Percentiles rank a stretch among this genome's conserved stretches.
phyloP scores from a whole-genome alignment of 2,888 invertebrate species.

The Napeogenes sylphis region DNA sequence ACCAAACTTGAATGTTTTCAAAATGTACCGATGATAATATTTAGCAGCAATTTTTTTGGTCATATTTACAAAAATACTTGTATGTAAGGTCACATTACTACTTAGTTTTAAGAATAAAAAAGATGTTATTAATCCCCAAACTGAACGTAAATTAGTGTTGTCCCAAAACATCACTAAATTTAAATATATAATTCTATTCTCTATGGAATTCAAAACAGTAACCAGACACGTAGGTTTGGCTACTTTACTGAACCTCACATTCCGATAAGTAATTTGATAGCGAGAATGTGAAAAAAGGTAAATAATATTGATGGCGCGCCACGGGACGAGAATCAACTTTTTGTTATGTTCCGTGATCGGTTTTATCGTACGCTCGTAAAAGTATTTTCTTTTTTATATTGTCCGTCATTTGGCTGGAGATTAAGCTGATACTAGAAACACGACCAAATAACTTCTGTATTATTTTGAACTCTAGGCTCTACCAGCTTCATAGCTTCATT shows the following conservation, averaged over 20 bases:
- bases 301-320: slow-evolving; percentile 61
- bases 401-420: slow-evolving; percentile 54
- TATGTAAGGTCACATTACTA: too few relatives aligned
- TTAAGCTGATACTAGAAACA: slow-evolving; percentile 48
- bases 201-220: slow-evolving; percentile 13
- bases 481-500: background rate
- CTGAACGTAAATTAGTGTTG: too few relatives aligned
- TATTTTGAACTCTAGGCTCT: slow-evolving; percentile 28
- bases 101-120: too few relatives aligned
- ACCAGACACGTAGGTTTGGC: slow-evolving; percentile 14
- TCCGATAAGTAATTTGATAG: slow-evolving; percentile 72
- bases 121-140: too few relatives aligned
- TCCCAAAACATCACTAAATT: background rate
- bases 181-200: background rate
- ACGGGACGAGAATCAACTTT: slow-evolving; percentile 56
- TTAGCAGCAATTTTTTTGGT: too few relatives aligned
- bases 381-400: slow-evolving; percentile 51
- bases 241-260: slow-evolving; percentile 51
- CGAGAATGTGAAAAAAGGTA: slow-evolving; percentile 61
- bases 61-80: too few relatives aligned
- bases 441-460: slow-evolving; percentile 43
- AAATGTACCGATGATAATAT: too few relatives aligned
- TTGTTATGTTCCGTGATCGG: slow-evolving; percentile 51
- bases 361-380: slow-evolving; percentile 60
- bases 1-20: too few relatives aligned